Conservation (phyloP, 1,140 invertebrate species). For the Thereuonema tuberculata region DNA sequence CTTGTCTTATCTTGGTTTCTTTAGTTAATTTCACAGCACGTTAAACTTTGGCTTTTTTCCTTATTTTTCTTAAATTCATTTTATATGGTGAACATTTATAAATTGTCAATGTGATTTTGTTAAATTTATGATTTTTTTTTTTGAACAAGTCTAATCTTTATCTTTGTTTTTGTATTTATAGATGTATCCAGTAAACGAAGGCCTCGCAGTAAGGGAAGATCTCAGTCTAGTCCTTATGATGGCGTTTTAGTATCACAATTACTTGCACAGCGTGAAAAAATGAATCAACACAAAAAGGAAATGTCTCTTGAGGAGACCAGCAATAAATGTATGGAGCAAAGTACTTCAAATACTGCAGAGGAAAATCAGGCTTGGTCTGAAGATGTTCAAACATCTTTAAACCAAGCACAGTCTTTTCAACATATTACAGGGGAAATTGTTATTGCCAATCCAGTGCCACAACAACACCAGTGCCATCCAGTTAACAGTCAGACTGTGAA, state of each 20-base stretch:
- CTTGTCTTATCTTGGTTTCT: too few relatives aligned
- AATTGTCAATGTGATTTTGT: too few relatives aligned
- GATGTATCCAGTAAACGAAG: not conserved
- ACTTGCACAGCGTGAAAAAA: conserved; percentile 20
- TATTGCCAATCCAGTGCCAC: not conserved
- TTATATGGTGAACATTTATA: too few relatives aligned
- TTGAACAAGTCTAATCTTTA: too few relatives aligned
- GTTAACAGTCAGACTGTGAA: not conserved
- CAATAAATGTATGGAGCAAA: not conserved
- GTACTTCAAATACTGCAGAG: not conserved
- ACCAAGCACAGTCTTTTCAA: not conserved
- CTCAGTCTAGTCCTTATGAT: conserved; percentile 18
- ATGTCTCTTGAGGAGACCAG: not conserved
- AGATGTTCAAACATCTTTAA: not conserved
- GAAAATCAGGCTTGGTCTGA: not conserved
- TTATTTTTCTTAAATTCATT: too few relatives aligned
- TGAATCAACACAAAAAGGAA: conserved; percentile 13
- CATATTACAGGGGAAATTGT: too few relatives aligned
- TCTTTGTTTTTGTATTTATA: too few relatives aligned
- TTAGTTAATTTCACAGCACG: too few relatives aligned
- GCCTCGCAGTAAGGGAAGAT: not conserved
- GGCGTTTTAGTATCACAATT: conserved; percentile 22
- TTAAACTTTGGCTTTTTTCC: too few relatives aligned
- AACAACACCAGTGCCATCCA: not conserved
- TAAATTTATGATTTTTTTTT: too few relatives aligned